These are phyloP conservation scores for Athetis lepigone DNA, from an alignment of 2,888 invertebrate species.

Conservation along the genomic window DNA sequence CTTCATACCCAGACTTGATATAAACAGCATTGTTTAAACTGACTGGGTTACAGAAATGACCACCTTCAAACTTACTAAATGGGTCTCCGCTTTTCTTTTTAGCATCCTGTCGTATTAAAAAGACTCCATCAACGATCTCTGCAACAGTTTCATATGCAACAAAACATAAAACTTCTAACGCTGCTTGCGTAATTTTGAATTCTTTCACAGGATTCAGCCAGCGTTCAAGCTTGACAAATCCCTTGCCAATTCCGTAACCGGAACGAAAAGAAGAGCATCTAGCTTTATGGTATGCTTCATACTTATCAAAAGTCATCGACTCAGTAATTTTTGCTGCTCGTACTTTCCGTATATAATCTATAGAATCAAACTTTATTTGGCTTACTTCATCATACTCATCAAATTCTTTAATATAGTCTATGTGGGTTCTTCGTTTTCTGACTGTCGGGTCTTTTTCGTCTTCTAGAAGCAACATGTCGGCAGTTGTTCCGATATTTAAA, in stretches of 20 bases:
- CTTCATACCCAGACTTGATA: slow-evolving; percentile 91
- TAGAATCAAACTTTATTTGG: slow-evolving; percentile 88
- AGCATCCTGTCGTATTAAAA: slow-evolving; percentile 94
- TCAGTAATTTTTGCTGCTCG: slow-evolving; percentile 90
- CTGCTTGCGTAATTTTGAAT: slow-evolving; percentile 91
- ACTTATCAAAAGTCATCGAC: slow-evolving; percentile 90
- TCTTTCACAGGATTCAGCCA: slow-evolving; percentile 92
- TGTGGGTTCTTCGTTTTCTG: slow-evolving; percentile 83
- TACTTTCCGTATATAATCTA: slow-evolving; percentile 91
- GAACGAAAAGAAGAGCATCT: slow-evolving; percentile 93
- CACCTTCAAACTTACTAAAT: slow-evolving; percentile 92
- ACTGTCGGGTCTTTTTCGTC: slow-evolving; percentile 89
- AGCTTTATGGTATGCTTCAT: slow-evolving; percentile 95
- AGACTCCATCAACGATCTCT: slow-evolving; percentile 95
- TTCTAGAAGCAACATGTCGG: slow-evolving; percentile 82
- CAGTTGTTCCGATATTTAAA: slow-evolving; percentile 64
- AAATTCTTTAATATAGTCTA: slow-evolving; percentile 88
- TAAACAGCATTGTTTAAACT: slow-evolving; percentile 90
- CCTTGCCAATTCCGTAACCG: slow-evolving; percentile 87
- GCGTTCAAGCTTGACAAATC: slow-evolving; percentile 90
- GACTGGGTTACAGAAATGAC: slow-evolving; percentile 91
- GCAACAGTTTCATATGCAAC: slow-evolving; percentile 97
- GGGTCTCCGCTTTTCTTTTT: slow-evolving; percentile 93
- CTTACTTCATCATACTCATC: slow-evolving; percentile 90
- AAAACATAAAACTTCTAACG: slow-evolving; percentile 95